Evolutionary conservation across 2,888 invertebrate species (phyloP), one percentile per base, ranked within the genome.

Genomic region (Agrotis clavis): DNA sequence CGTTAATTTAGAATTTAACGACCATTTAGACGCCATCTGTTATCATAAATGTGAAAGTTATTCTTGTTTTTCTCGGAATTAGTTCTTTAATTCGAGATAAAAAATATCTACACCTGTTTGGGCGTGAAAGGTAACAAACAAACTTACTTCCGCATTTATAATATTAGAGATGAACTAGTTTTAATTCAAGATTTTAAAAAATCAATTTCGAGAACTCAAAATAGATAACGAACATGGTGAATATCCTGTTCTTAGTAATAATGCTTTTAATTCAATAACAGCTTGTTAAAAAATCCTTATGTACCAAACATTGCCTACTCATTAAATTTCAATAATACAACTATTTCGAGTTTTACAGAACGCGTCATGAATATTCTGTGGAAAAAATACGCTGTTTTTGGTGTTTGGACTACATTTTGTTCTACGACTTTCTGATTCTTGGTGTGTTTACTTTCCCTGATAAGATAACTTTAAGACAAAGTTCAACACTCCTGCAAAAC

Each of bases 381-480:
- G 18, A 65, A 71, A 74, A 59, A 56, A 67, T 59, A n/a, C 25
- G 5, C 35, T 66, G 9, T 61, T 69, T 76, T 67, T 62, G 51
- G 54, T 62, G 76, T 83, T 77, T 71, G 71, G 61, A 54, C 56
- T 21, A 73, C 76, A 71, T 80, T 84, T 77, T 47, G 69, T 73
- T 67, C 54, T 51, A 64, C 57, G 60, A 68, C 35, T 71, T 83
- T 66, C 70, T 59, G 45, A 76, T 67, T 63, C 65, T 53, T 16
- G n/a, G 18, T 30, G 59, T 70, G 54, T 72, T 76, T 77, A 71
- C 60, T 69, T 73, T 62, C 30, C 74, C 73, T 79, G 59, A 85
- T 75, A 69, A 78, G 72, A 83, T 84, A 76, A 84, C 66, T 83
- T 83, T 64, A 65, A 67, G 66, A 61, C 65, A 74, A 74, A 74